Evolutionary conservation across 2,888 invertebrate species (phyloP).

Genomic region (Caenorhabditis drosophilae): DNA sequence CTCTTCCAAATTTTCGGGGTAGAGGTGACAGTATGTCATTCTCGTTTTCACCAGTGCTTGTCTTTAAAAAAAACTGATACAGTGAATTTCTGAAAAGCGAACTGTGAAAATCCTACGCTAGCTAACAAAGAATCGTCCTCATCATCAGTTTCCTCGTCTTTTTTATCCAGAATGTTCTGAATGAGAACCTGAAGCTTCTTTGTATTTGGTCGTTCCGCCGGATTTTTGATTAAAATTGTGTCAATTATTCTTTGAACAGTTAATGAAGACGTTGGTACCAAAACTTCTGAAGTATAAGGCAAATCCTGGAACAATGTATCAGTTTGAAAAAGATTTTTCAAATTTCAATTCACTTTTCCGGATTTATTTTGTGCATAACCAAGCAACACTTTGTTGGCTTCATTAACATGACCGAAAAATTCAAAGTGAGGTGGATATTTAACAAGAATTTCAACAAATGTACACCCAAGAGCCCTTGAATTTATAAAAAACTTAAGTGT

Average conservation of each 20-base stretch:
- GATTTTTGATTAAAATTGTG: constrained; percentile 42
- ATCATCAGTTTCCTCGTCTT: not conserved
- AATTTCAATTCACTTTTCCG: constrained; percentile 27
- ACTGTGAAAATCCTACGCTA: no score
- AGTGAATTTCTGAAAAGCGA: not conserved
- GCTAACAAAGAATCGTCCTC: not conserved
- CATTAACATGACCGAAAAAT: constrained; percentile 47
- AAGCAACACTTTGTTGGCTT: constrained; percentile 43
- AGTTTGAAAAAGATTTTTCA: not conserved
- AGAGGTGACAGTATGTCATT: not conserved
- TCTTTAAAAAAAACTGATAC: not conserved
- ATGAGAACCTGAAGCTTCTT: constrained; percentile 11
- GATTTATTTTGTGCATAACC: constrained; percentile 44
- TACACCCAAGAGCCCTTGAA: constrained; percentile 53
- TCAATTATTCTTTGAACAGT: constrained; percentile 46
- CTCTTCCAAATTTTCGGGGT: constrained; percentile 1
- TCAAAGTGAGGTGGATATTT: constrained; percentile 56
- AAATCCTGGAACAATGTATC: constrained; percentile 27
- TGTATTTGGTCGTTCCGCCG: constrained; percentile 34
- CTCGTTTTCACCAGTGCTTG: constrained; percentile 1
- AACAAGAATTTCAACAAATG: constrained; percentile 54
- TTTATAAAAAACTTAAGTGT: not conserved
- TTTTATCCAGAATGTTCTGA: not conserved
- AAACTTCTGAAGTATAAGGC: constrained; percentile 47
- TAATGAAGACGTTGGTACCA: constrained; percentile 49